Conservation (phyloP, 2,888 invertebrate genomes). For the Ophonus ardosiacus region DNA sequence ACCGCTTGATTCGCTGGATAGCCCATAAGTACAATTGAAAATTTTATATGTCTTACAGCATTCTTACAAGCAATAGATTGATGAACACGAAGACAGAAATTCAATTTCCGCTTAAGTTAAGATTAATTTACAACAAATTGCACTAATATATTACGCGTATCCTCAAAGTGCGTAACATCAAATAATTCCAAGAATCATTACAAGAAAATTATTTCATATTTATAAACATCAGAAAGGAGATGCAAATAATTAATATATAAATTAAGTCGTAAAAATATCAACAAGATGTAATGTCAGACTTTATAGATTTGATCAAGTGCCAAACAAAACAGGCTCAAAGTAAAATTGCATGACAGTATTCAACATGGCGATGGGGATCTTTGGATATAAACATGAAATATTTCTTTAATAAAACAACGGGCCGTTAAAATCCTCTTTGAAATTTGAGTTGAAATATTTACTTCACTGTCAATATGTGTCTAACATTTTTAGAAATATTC, state of each 20-base stretch:
- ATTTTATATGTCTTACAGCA: too few relatives aligned
- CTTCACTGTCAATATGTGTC: not conserved
- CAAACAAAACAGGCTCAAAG: constrained; percentile 35
- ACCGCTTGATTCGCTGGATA: too few relatives aligned
- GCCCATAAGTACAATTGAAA: too few relatives aligned
- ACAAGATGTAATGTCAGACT: constrained; percentile 21
- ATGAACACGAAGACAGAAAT: too few relatives aligned
- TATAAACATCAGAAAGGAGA: not conserved
- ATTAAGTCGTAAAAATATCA: constrained; percentile 29
- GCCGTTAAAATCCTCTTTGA: not conserved
- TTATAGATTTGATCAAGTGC: constrained; percentile 20
- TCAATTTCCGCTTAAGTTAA: not conserved
- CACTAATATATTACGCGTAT: not conserved
- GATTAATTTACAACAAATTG: not conserved
- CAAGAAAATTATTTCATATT: not conserved
- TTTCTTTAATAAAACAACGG: not conserved
- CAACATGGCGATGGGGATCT: constrained; percentile 1
- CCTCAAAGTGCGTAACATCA: not conserved
- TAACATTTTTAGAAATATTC: not conserved
- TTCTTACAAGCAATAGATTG: too few relatives aligned
- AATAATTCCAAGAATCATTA: not conserved
- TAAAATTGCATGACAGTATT: constrained; percentile 18
- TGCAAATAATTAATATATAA: constrained; percentile 22
- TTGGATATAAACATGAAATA: constrained; percentile 15
- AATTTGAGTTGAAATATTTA: not conserved